phyloP scores from a whole-genome alignment of 2,113 vertebrate species.

The Nycticebus coucang region DNA sequence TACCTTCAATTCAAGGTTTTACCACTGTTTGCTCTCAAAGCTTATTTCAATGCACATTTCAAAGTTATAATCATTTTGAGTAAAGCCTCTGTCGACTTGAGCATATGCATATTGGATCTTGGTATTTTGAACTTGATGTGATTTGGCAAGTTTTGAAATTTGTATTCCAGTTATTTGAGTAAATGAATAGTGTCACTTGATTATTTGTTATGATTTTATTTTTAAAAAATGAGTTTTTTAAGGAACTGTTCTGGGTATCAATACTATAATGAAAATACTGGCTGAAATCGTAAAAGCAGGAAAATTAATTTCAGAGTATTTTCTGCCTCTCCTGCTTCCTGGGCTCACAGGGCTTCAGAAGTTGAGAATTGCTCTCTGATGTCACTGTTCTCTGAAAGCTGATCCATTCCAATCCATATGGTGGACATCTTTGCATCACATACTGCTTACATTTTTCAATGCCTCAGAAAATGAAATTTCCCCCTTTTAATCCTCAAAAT shows the following conservation, averaged over 20 bases:
- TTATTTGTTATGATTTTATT: constrained; percentile 61
- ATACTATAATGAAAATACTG: constrained; percentile 68
- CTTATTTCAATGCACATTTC: constrained; percentile 45
- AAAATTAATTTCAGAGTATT: constrained; percentile 77
- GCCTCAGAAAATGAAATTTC: constrained; percentile 66
- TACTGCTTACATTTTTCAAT: constrained; percentile 69
- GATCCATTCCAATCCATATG: constrained; percentile 73
- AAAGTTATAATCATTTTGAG: constrained; percentile 45
- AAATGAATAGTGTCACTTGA: constrained; percentile 66
- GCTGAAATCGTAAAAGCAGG: constrained; percentile 69
- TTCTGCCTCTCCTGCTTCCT: constrained; percentile 57
- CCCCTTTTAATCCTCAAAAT: constrained; percentile 71
- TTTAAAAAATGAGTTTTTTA: constrained; percentile 11
- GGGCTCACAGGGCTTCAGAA: constrained; percentile 73
- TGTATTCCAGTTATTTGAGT: constrained; percentile 55
- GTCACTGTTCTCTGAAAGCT: constrained; percentile 76
- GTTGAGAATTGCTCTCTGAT: constrained; percentile 75
- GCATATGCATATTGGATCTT: constrained; percentile 38
- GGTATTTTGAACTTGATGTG: constrained; percentile 53
- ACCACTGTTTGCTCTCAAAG: neutral
- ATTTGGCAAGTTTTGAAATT: constrained; percentile 66
- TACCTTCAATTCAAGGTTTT: constrained; percentile 44
- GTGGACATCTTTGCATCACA: constrained; percentile 75
- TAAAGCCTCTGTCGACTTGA: constrained; percentile 31
- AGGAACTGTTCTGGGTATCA: constrained; percentile 73